phyloP scores from a whole-genome alignment of 2,888 invertebrate species.

The Lochmaea crataegi region DNA sequence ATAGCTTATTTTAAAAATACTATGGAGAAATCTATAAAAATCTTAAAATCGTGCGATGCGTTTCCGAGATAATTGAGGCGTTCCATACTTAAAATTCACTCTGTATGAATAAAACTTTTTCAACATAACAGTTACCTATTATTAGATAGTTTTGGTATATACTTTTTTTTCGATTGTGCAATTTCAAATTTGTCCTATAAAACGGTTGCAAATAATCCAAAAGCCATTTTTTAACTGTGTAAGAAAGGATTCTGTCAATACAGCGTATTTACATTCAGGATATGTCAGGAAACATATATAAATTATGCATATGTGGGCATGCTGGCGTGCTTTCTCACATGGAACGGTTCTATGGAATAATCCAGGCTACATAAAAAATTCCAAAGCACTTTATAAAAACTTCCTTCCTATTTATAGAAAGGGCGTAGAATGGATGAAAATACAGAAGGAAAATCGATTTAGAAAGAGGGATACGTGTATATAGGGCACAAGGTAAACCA shows the following conservation, averaged over 20 bases:
- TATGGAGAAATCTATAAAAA: no score
- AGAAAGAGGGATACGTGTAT: conserved; percentile 7
- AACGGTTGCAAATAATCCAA: no score
- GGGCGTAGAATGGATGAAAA: conserved; percentile 11
- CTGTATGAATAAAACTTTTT: no score
- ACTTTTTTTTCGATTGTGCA: no score
- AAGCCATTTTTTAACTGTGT: no score
- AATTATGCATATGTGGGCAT: conserved; percentile 33
- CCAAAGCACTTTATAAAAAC: conserved; percentile 27
- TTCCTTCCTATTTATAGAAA: conserved; percentile 30
- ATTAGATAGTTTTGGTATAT: no score
- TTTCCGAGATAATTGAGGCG: no score
- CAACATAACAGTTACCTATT: no score
- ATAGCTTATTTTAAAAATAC: no score
- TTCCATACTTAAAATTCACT: no score
- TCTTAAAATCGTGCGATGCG: no score
- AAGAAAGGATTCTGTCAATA: conserved; percentile 4
- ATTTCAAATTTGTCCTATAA: no score
- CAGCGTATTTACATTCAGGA: conserved; percentile 13
- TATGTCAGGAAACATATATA: conserved; percentile 20
- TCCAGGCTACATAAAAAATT: conserved; percentile 29
- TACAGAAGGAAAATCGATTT: conserved; percentile 27
- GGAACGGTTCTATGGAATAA: conserved; percentile 32
- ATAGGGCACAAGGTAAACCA: conserved; percentile 27
- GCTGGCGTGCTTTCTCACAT: conserved; percentile 13